A percentile compares a stretch with the other conserved stretches of the same genome.
These are phyloP conservation scores for Tyto alba DNA, from an alignment of 2,113 vertebrate genomes.

Conservation along the genomic window DNA sequence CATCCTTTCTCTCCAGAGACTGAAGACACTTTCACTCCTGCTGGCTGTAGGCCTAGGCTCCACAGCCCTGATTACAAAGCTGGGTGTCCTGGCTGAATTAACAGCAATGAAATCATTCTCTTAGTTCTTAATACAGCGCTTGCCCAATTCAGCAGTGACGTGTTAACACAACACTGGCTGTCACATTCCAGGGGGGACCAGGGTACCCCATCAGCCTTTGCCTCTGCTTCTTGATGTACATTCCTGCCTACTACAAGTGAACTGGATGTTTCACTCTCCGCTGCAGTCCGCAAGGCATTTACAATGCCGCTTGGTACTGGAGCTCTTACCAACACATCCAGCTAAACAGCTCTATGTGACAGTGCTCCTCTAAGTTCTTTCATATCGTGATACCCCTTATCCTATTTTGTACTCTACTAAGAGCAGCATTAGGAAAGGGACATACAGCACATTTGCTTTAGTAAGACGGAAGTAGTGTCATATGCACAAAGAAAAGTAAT, in stretches of 20 bases:
- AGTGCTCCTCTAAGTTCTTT: neutral
- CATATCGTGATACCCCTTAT: neutral
- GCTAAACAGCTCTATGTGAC: neutral
- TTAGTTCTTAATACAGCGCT: neutral
- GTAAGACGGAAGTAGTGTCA: neutral
- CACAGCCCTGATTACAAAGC: neutral
- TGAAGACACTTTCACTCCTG: constrained; percentile 44
- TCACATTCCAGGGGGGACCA: neutral
- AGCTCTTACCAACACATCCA: neutral
- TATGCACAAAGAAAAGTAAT: neutral
- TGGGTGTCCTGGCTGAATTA: constrained; percentile 6
- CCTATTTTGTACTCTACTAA: neutral
- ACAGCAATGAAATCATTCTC: constrained; percentile 16
- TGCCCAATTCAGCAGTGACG: neutral
- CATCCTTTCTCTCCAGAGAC: constrained; percentile 39
- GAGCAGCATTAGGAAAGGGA: neutral
- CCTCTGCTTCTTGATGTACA: neutral
- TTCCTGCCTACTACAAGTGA: neutral
- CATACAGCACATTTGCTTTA: neutral
- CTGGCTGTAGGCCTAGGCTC: constrained; percentile 34
- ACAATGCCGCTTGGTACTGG: neutral
- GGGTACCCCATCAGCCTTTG: neutral
- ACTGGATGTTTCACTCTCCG: neutral
- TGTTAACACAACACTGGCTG: neutral
- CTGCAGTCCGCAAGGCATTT: neutral